Base-by-base conservation (phyloP, 2,888 invertebrate species). In the Acleris literana region DNA sequence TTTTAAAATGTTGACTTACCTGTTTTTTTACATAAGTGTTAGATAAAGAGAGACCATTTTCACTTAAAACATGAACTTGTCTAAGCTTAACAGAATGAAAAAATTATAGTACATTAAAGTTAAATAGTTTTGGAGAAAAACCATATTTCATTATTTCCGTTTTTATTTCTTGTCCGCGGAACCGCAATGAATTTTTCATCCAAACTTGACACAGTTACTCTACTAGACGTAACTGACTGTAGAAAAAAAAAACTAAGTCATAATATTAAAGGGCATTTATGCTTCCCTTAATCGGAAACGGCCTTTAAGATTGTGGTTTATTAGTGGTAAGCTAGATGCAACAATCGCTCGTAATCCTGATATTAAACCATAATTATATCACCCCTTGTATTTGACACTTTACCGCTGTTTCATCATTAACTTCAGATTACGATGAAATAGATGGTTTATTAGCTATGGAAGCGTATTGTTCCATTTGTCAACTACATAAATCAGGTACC, bases 21-120 rank as follows among this genome's bases (percentile, higher is more conserved):
- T 48, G 18, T n/a, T 48, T 56, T n/a, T 56, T 56, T 56, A 56
- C 55, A 13, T 55, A 20, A 11, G 39, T 55, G 54, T 55, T 20
- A 39, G 11, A 33, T n/a, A n/a, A 1, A 6, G 1, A 44, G 55
- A 56, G 43, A 11, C 55, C 43, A 56, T 9, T 20, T 55, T 20
- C 16, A 44, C 6, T 54, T 39, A 43, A 18, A 55, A 55, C 16
- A 55, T 55, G 13, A 9, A 55, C 5, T 55, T 43, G 17, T 43
- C 3, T 5, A 25, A 5, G 25, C 5, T 3, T 25, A 25, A 25
- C 6, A 25, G 7, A 25, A 7, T 6, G 1, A 54, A 16, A 55
- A 13, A 44, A 55, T 55, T 20, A 9, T 17, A 18, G 33, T 18
- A 55, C 44, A 3, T 25, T 7, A 25, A 25, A 25, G 6, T 25